Evolutionary conservation across 2,888 invertebrate species (phyloP).

Genomic region (Drosophila multiciliata): DNA sequence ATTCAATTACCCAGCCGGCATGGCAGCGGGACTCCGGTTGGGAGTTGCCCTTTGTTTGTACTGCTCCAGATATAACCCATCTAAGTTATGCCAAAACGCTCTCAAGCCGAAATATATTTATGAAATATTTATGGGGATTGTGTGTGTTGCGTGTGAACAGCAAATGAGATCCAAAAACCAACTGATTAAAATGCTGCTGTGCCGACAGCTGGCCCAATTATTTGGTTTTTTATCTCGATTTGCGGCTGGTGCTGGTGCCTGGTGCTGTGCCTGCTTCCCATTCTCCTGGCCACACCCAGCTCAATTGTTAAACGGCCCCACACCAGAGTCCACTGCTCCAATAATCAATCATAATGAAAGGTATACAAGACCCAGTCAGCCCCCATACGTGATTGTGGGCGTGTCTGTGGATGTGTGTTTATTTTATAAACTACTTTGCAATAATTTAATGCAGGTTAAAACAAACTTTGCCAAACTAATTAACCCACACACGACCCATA

Average conservation of each 20-base stretch:
- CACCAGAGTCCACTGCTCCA: conserved; percentile 41
- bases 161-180: conserved; percentile 23
- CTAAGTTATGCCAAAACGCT: conserved; percentile 71
- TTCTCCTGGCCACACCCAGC: not conserved
- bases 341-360: conserved; percentile 76
- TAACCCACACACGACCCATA: conserved; percentile 28
- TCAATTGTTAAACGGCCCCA: conserved; percentile 71
- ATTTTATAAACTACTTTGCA: conserved; percentile 12
- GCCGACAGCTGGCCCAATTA: conserved; percentile 47
- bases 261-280: too few relatives aligned
- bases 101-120: conserved; percentile 59
- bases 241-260: conserved; percentile 10
- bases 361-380: not conserved
- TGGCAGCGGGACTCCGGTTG: not conserved
- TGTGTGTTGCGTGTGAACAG: conserved; percentile 46
- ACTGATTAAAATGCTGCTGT: conserved; percentile 68
- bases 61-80: conserved; percentile 45
- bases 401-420: conserved; percentile 5
- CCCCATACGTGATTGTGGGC: not conserved
- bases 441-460: conserved; percentile 15
- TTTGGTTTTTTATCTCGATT: conserved; percentile 65
- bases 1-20: conserved; percentile 70
- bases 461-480: conserved; percentile 35
- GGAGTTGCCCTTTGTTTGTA: conserved; percentile 42
- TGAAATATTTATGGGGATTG: conserved; percentile 73